Percentiles rank a stretch among this genome's conserved stretches.
Conservation (phyloP, 2,797 vertebrate species). For the Acestrorhynchus altus region DNA sequence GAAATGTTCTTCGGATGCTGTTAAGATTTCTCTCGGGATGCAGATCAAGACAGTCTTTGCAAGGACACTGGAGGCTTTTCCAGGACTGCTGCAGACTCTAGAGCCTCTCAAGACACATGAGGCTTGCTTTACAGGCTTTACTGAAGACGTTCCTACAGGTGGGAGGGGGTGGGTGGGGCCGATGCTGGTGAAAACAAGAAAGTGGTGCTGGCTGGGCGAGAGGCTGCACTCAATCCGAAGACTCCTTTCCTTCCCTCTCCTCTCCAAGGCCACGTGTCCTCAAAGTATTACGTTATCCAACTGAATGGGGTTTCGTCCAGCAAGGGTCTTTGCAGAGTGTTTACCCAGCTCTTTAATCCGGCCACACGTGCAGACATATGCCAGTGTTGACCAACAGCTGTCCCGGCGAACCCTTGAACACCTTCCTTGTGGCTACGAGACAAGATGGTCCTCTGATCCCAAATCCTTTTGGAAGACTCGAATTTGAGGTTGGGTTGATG, state of each 20-base stretch:
- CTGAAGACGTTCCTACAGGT: neutral
- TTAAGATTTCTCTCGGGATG: neutral
- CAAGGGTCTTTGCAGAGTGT: conserved; percentile 52
- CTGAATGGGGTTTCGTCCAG: conserved; percentile 64
- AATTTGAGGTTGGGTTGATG: conserved; percentile 41
- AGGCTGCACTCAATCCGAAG: neutral
- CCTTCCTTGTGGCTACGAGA: conserved; percentile 3
- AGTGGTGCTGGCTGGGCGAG: neutral
- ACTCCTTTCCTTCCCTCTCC: conserved; percentile 4
- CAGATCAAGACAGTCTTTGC: neutral
- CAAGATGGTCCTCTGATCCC: conserved; percentile 8
- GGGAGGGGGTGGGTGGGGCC: neutral
- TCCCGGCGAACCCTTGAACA: neutral
- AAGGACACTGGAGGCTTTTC: neutral
- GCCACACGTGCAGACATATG: conserved; percentile 4
- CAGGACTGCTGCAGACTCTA: neutral
- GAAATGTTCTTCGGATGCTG: neutral
- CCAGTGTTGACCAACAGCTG: neutral
- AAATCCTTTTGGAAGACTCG: conserved; percentile 56
- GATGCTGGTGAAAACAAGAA: conserved; percentile 1
- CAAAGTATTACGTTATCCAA: conserved; percentile 57
- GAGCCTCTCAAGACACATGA: neutral
- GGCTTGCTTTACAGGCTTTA: too few species aligned
- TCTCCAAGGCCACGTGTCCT: neutral
- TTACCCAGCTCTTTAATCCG: conserved; percentile 70